Evolutionary conservation across 1,140 invertebrate species (phyloP).

Genomic region (Drosophila obscura): DNA sequence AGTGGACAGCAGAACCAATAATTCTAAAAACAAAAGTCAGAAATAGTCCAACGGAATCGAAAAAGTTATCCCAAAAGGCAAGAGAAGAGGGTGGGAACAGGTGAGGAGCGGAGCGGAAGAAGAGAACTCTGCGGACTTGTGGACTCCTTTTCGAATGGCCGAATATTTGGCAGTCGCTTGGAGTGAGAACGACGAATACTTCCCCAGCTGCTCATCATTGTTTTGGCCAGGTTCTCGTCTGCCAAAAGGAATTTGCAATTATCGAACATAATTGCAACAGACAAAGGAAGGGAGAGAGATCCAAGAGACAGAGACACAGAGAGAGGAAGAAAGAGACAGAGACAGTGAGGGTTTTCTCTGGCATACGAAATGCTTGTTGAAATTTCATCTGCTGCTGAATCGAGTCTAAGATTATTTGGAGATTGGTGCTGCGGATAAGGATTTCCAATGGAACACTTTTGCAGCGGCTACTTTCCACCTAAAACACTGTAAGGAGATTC

Average conservation of each 20-base stretch:
- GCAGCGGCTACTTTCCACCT: too few species aligned
- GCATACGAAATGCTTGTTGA: too few species aligned
- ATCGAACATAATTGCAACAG: conserved; percentile 59
- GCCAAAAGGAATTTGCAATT: conserved; percentile 66
- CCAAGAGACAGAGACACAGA: not conserved
- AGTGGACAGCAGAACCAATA: conserved; percentile 24
- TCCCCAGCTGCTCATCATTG: conserved; percentile 71
- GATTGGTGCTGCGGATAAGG: too few species aligned
- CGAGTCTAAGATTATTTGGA: too few species aligned
- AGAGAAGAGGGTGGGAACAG: too few species aligned
- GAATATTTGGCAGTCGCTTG: conserved; percentile 46
- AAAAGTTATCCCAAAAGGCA: conserved; percentile 36
- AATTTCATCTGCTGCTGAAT: too few species aligned
- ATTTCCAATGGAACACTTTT: too few species aligned
- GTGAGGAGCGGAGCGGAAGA: conserved; percentile 1
- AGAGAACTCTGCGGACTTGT: conserved; percentile 5
- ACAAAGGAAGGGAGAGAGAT: conserved; percentile 1
- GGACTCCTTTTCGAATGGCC: conserved; percentile 5
- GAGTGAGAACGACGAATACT: conserved; percentile 72
- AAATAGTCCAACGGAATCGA: conserved; percentile 54
- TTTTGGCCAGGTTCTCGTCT: conserved; percentile 27
- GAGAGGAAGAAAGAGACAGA: not conserved
- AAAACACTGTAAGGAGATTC: too few species aligned
- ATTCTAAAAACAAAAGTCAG: conserved; percentile 56
- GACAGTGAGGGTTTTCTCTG: too few species aligned